Evolutionary conservation across 1,140 invertebrate species (phyloP).

Genomic region (Nylanderia fulva): DNA sequence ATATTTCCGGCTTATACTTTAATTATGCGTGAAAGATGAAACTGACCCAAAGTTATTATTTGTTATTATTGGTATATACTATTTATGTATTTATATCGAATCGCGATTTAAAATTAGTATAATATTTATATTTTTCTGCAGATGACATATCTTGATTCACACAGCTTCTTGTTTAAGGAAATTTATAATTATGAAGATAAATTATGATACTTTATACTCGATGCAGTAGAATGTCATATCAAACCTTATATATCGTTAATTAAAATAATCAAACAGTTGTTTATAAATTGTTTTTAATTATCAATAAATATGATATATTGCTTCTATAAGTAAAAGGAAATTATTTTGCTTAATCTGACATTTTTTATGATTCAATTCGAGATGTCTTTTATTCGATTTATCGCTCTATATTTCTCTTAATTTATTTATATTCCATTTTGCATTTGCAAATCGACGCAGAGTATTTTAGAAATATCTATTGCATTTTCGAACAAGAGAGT

Average conservation of each 20-base stretch:
- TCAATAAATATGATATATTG: background rate
- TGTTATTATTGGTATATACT: background rate
- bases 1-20: background rate
- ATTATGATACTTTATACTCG: conserved; percentile 12
- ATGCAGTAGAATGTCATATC: background rate
- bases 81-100: background rate
- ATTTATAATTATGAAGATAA: conserved; percentile 16
- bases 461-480: conserved; percentile 1
- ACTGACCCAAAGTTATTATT: background rate
- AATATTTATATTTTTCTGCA: background rate
- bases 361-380: background rate
- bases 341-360: background rate
- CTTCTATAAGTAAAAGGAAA: background rate
- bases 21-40: background rate
- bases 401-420: too few relatives aligned
- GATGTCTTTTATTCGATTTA: too few relatives aligned
- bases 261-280: background rate
- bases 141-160: background rate
- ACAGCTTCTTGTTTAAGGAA: background rate
- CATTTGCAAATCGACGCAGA: background rate
- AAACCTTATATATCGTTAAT: background rate
- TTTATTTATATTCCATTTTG: background rate
- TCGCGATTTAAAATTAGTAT: conserved; percentile 13
- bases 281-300: background rate
- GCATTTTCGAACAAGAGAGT: background rate